Evolutionary conservation across 2,888 invertebrate species (phyloP), one percentile per base, ranked within the genome.

Genomic region (Dysmachus trigonus): DNA sequence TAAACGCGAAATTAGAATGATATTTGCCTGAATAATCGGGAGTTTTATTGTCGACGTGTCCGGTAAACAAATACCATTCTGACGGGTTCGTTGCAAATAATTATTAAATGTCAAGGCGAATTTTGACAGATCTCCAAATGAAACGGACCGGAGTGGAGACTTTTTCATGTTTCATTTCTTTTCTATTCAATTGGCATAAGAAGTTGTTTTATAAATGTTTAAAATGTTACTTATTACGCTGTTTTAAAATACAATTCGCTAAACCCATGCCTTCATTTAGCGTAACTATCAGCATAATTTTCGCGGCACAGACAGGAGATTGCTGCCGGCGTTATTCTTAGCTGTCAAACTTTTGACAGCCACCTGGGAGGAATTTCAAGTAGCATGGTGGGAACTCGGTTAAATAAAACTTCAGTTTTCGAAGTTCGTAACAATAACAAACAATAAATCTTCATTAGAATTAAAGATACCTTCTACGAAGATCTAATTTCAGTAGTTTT

Each of bases 41-140:
- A 53, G 33, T 81, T 51, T 71, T 83, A 87, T 83, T 87, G 87
- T 83, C 87, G 86, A 87, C 87, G 87, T 87, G 87, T 87, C 87
- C 62, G 41, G 84, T 86, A 87, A 87, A 87, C 77, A 87, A 72
- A 62, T 31, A 71, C 81, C 81, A 81, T 79, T 51, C 79, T 62
- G 76, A 76, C 77, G 47, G 10, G 15, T 51, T 79, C 51, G 47
- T 76, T 38, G 38, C 38, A 8, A 27, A 53, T 53, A 79, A 51
- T 79, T 79, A 30, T 31, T 15, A 31, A 51, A 47, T n/a, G 62
- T 62, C 62, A 62, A 18, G 7, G 18, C 62, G n/a, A 79, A 18
- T 0, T 62, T 8, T 62, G 62, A 22, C 27, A 27, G 62, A 0
- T 62, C 62, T 62, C 18, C 27, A 22, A 18, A 62, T 15, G 38